Conservation (phyloP, 2,113 vertebrate species). For the Fregata magnificens region DNA sequence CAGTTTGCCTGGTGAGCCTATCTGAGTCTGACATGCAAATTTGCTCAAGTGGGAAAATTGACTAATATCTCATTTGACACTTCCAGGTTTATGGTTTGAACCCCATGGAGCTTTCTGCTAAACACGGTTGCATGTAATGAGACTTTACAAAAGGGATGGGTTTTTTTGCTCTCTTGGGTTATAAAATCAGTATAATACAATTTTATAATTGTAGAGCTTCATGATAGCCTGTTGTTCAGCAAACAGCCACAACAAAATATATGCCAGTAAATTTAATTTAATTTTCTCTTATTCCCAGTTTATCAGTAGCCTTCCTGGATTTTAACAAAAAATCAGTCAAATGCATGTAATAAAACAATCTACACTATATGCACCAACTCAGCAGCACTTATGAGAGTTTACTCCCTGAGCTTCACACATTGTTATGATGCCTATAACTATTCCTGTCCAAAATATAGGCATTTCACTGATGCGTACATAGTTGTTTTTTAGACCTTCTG, state of each 20-base stretch:
- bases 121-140: not conserved
- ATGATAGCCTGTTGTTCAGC: not conserved
- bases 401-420: not conserved
- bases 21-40: not conserved
- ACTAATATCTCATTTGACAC: not conserved
- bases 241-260: not conserved
- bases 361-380: not conserved
- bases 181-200: not conserved
- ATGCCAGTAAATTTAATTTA: not conserved
- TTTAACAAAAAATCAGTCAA: not conserved
- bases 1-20: not conserved
- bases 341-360: not conserved
- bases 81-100: not conserved
- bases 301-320: not conserved
- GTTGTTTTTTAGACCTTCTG: not conserved
- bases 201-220: not conserved
- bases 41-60: not conserved
- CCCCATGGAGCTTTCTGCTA: not conserved
- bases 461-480: not conserved
- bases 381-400: not conserved
- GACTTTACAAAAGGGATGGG: not conserved
- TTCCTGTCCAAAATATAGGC: not conserved
- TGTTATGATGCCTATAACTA: not conserved
- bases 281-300: not conserved
- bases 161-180: not conserved